Evolutionary conservation across 2,888 invertebrate genomes (phyloP).

Genomic region (Idaea dimidiata): DNA sequence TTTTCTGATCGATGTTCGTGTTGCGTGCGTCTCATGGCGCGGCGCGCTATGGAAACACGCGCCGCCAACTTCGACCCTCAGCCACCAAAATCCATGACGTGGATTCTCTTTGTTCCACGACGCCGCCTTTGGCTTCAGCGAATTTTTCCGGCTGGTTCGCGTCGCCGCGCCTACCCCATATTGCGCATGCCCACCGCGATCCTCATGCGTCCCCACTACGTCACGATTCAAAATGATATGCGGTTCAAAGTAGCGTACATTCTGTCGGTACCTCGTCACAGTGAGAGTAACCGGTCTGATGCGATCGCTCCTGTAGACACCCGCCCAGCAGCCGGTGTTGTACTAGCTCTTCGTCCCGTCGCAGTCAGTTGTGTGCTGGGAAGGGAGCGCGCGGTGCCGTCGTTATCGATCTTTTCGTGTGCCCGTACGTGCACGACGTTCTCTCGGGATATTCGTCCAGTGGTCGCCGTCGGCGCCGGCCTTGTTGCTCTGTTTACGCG

Average conservation of each 20-base stretch:
- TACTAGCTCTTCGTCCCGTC: slow-evolving; percentile 5
- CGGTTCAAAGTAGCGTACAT: slow-evolving; percentile 53
- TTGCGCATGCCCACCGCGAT: slow-evolving; percentile 68
- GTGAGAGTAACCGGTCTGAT: slow-evolving; percentile 41
- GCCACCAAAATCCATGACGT: slow-evolving; percentile 44
- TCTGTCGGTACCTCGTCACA: slow-evolving; percentile 46
- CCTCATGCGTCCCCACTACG: slow-evolving; percentile 62
- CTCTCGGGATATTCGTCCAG: slow-evolving; percentile 74
- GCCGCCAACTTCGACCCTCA: slow-evolving; percentile 44
- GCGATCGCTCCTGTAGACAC: slow-evolving; percentile 40
- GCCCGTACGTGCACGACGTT: slow-evolving; percentile 68
- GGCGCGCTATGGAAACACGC: slow-evolving; percentile 50
- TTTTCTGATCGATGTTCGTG: slow-evolving; percentile 34
- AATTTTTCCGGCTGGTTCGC: slow-evolving; percentile 51
- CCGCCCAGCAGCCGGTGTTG: slow-evolving; percentile 36
- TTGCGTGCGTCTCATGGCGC: slow-evolving; percentile 49
- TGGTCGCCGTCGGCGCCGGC: slow-evolving; percentile 78
- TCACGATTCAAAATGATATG: slow-evolving; percentile 63
- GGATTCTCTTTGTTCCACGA: slow-evolving; percentile 60
- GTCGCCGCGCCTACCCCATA: slow-evolving; percentile 63
- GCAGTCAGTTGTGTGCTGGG: slow-evolving; percentile 46
- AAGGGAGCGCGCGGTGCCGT: slow-evolving; percentile 65
- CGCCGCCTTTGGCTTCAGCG: slow-evolving; percentile 46
- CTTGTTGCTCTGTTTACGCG: slow-evolving; percentile 73
- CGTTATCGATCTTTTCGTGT: slow-evolving; percentile 74